Evolutionary conservation across 1,140 invertebrate species (phyloP).

Genomic region (Pseudomyrmex cubaensis): DNA sequence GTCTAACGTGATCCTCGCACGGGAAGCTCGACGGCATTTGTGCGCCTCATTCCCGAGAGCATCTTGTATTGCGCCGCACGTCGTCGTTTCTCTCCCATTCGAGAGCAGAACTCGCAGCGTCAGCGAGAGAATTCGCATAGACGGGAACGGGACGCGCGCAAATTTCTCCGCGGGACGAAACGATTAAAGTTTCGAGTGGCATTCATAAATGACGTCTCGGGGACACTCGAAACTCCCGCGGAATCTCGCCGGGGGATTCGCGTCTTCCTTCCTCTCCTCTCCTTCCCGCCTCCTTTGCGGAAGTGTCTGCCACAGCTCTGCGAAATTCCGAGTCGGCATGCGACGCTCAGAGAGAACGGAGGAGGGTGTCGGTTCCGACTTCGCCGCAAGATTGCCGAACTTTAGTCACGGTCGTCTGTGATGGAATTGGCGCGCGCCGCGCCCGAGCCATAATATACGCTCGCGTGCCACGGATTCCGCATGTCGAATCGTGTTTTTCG

Average conservation of each 20-base stretch:
- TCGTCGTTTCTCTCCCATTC: not conserved
- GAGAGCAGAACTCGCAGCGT: not conserved
- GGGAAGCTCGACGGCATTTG: not conserved
- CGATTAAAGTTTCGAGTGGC: constrained; percentile 62
- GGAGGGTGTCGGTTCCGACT: constrained; percentile 16
- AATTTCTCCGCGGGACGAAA: constrained; percentile 36
- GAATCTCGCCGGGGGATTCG: constrained; percentile 31
- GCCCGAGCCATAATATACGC: not conserved
- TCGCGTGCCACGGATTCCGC: constrained; percentile 2
- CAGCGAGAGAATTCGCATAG: not conserved
- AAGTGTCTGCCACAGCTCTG: not conserved
- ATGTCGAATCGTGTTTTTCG: not conserved
- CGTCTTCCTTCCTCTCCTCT: no score
- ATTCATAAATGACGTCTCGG: constrained; percentile 52
- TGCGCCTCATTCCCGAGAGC: not conserved
- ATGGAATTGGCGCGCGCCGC: not conserved
- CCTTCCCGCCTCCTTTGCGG: no score
- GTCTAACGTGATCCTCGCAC: not conserved
- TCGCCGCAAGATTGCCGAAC: constrained; percentile 55
- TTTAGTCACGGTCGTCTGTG: constrained; percentile 30
- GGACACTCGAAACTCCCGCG: constrained; percentile 58
- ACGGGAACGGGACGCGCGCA: constrained; percentile 23
- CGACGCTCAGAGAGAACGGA: not conserved
- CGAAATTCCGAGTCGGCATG: constrained; percentile 25
- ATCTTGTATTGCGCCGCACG: not conserved